A percentile compares a stretch with the other conserved stretches of the same genome.
phyloP scores from a whole-genome alignment of 2,888 invertebrate species.

The Drosophila planitibia region DNA sequence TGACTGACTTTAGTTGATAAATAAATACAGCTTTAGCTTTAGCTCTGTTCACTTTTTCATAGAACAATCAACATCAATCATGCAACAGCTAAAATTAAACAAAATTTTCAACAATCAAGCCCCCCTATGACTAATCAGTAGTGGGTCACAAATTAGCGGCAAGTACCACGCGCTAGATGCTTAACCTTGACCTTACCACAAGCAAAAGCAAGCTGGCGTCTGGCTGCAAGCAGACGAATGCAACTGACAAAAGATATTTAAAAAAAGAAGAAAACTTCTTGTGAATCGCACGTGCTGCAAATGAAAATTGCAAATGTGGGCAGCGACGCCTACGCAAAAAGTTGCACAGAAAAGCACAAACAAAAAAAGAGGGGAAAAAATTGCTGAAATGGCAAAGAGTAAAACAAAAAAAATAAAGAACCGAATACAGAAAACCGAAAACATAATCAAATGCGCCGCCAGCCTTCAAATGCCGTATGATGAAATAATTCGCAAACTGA shows the following conservation, averaged over 20 bases:
- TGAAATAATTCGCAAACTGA: conserved; percentile 34
- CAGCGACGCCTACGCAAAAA: conserved; percentile 57
- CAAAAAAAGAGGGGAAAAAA: conserved; percentile 26
- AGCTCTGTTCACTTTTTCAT: neutral
- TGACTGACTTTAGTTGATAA: neutral
- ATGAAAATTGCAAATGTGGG: conserved; percentile 11
- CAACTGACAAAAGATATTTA: conserved; percentile 14
- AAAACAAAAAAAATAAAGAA: neutral
- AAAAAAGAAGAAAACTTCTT: conserved; percentile 1
- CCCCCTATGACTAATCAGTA: conserved; percentile 33
- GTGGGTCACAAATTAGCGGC: conserved; percentile 10
- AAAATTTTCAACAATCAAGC: neutral
- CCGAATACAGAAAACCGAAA: conserved; percentile 14
- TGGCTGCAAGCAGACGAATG: conserved; percentile 8
- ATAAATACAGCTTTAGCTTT: neutral
- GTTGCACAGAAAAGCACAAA: conserved; percentile 20
- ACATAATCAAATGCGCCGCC: conserved; percentile 47
- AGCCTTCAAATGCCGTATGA: conserved; percentile 61
- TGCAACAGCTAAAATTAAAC: neutral
- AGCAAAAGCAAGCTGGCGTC: conserved; percentile 13
- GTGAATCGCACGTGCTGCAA: conserved; percentile 67
- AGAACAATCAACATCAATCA: neutral
- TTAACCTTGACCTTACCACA: conserved; percentile 64
- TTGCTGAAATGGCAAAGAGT: conserved; percentile 48
- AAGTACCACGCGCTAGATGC: conserved; percentile 10